These are phyloP conservation scores for Tetraodon nigroviridis DNA, from an alignment of 2,113 vertebrate species.

Conservation along the genomic window DNA sequence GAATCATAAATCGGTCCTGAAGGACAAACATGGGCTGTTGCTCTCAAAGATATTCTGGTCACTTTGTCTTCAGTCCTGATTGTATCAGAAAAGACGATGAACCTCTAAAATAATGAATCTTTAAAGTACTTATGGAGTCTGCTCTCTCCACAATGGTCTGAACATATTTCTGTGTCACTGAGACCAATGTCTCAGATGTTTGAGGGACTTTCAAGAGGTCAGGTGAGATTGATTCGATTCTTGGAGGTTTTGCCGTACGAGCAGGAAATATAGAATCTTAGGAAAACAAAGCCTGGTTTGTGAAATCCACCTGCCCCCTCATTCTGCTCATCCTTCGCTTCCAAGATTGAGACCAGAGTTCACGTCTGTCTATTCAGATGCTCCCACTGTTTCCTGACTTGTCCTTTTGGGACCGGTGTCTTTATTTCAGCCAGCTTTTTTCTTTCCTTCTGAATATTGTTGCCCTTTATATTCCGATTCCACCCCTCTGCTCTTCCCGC, in stretches of 20 bases:
- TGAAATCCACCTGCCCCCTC: not conserved
- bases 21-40: too few relatives aligned
- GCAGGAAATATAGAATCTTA: too few relatives aligned
- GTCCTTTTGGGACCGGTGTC: slow-evolving; percentile 43
- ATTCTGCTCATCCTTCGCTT: not conserved
- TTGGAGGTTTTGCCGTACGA: too few relatives aligned
- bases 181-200: too few relatives aligned
- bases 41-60: not conserved
- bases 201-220: too few relatives aligned
- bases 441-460: slow-evolving; percentile 53
- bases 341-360: slow-evolving; percentile 22
- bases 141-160: too few relatives aligned
- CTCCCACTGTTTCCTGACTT: slow-evolving; percentile 59
- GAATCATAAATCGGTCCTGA: too few relatives aligned
- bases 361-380: slow-evolving; percentile 44
- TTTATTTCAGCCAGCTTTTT: slow-evolving; percentile 27
- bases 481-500: slow-evolving; percentile 13
- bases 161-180: too few relatives aligned
- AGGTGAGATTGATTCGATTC: too few relatives aligned
- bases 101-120: not conserved
- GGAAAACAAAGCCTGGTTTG: too few relatives aligned
- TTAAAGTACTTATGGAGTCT: too few relatives aligned
- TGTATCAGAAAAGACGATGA: slow-evolving; percentile 2
- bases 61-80: slow-evolving; percentile 13
- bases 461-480: slow-evolving; percentile 34